Conservation (phyloP, 2,888 invertebrate genomes). For the Merodon equestris region DNA sequence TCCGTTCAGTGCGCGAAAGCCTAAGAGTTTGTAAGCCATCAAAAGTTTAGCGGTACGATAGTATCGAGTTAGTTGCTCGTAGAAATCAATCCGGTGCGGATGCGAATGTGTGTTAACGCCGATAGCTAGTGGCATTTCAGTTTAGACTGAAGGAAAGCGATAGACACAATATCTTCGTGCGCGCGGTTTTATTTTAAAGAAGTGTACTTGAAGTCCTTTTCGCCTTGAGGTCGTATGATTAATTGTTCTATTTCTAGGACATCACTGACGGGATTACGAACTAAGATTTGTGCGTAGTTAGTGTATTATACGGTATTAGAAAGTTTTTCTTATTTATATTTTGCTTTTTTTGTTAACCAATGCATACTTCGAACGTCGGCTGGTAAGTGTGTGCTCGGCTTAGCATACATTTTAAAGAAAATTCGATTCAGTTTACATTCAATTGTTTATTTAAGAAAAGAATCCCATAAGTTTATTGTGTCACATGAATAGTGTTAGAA, state of each 20-base stretch:
- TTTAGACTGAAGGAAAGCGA: constrained; percentile 1
- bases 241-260: too few species aligned
- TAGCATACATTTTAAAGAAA: constrained; percentile 64
- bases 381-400: constrained; percentile 25
- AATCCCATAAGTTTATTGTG: constrained; percentile 48
- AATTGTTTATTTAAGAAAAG: constrained; percentile 37
- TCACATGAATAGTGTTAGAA: constrained; percentile 55
- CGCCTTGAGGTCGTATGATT: too few species aligned
- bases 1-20: constrained; percentile 66
- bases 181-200: constrained; percentile 20
- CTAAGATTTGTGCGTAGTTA: too few species aligned
- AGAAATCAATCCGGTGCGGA: constrained; percentile 68
- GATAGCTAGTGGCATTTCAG: constrained; percentile 50
- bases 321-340: too few species aligned
- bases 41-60: constrained; percentile 67
- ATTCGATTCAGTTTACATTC: constrained; percentile 43
- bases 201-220: too few species aligned
- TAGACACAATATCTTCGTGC: constrained; percentile 28
- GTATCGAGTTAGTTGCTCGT: constrained; percentile 69
- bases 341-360: constrained; percentile 52
- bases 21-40: constrained; percentile 66
- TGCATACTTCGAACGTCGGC: constrained; percentile 35
- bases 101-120: constrained; percentile 52
- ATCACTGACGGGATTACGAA: background rate
- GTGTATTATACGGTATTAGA: constrained; percentile 28